These are phyloP conservation scores for Myotis pilosus DNA, from an alignment of 2,797 vertebrate genomes.

Conservation along the genomic window DNA sequence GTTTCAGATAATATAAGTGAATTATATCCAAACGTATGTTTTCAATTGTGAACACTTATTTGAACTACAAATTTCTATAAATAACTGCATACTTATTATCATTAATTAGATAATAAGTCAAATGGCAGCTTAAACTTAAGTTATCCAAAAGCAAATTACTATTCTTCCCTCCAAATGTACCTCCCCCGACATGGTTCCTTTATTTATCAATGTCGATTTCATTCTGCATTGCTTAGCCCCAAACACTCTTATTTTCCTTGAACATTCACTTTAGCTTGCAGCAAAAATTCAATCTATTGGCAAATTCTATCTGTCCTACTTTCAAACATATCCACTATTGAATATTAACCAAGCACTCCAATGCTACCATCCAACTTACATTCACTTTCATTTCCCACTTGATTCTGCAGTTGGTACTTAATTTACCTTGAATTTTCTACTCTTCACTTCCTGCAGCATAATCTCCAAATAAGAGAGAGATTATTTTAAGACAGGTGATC, in stretches of 20 bases:
- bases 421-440: not conserved
- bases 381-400: not conserved
- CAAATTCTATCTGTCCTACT: not conserved
- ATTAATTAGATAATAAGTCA: not conserved
- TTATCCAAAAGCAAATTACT: not conserved
- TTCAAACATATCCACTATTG: not conserved
- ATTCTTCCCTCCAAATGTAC: not conserved
- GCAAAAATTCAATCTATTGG: not conserved
- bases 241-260: not conserved
- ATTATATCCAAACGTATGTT: not conserved
- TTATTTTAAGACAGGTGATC: not conserved
- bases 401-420: not conserved
- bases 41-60: not conserved
- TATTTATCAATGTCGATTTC: not conserved
- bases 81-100: not conserved
- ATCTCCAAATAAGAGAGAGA: not conserved
- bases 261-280: not conserved
- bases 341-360: not conserved
- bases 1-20: not conserved
- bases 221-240: not conserved
- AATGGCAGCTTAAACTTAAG: not conserved
- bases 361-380: not conserved
- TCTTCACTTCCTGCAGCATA: not conserved
- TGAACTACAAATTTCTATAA: not conserved
- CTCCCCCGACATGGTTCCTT: not conserved